Evolutionary conservation across 1,140 invertebrate genomes (phyloP).

Genomic region (Heliconius himera): DNA sequence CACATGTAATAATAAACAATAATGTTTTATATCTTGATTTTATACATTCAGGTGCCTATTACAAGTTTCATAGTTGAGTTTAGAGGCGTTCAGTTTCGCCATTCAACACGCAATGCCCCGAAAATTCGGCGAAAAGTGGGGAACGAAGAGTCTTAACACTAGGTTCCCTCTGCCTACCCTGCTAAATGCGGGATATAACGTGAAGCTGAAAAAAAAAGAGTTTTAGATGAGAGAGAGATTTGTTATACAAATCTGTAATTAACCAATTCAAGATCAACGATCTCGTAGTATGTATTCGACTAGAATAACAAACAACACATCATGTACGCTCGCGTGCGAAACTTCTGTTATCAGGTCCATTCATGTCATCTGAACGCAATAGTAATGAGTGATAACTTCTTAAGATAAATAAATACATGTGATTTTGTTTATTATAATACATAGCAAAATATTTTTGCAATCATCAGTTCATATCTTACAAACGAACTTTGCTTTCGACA

Average conservation of each 20-base stretch:
- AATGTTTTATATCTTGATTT: neutral
- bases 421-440: neutral
- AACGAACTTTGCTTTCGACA: neutral
- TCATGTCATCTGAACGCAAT: conserved; percentile 42
- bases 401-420: conserved; percentile 8
- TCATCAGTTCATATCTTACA: neutral
- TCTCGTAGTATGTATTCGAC: conserved; percentile 41
- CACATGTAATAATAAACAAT: neutral
- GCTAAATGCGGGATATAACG: no score
- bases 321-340: conserved; percentile 41
- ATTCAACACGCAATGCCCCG: no score
- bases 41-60: neutral
- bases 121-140: no score
- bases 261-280: conserved; percentile 34
- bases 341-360: conserved; percentile 45
- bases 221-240: neutral
- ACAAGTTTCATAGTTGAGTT: no score
- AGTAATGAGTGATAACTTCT: conserved; percentile 41
- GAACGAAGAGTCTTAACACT: no score
- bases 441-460: neutral
- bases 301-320: conserved; percentile 46
- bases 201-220: no score
- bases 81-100: no score
- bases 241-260: conserved; percentile 2
- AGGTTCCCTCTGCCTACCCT: no score